phyloP scores from a whole-genome alignment of 2,113 vertebrate genomes.

The Alexandromys fortis region DNA sequence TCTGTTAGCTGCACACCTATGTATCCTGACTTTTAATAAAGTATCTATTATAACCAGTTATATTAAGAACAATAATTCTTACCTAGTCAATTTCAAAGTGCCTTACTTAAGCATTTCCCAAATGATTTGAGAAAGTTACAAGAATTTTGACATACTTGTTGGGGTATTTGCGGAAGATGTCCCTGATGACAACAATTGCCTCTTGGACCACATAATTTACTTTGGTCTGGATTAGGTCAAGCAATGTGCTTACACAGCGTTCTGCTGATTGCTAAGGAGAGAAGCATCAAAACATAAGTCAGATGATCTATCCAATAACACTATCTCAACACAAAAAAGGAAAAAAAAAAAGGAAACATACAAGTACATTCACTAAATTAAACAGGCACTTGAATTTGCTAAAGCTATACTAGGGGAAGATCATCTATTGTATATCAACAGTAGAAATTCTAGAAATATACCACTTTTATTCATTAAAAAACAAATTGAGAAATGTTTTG shows the following conservation, averaged over 20 bases:
- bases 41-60: not conserved
- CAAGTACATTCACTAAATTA: not conserved
- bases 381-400: conserved; percentile 50
- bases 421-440: not conserved
- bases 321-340: not conserved
- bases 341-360: not conserved
- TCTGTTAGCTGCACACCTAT: not conserved
- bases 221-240: conserved; percentile 99
- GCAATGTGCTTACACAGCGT: conserved; percentile 96
- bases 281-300: conserved; percentile 50
- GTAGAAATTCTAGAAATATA: not conserved
- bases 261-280: conserved; percentile 95
- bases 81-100: not conserved
- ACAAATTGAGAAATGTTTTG: not conserved
- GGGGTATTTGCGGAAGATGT: conserved; percentile 99
- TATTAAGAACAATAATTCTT: not conserved
- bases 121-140: conserved; percentile 90
- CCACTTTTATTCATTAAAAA: conserved; percentile 27
- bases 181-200: conserved; percentile 97
- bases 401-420: not conserved
- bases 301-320: conserved; percentile 15
- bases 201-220: conserved; percentile 99
- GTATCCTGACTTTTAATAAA: conserved; percentile 39
- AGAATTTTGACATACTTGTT: conserved; percentile 91
- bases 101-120: conserved; percentile 89